Evolutionary conservation across 2,797 vertebrate genomes (phyloP).

Genomic region (Centropyge bicolor): DNA sequence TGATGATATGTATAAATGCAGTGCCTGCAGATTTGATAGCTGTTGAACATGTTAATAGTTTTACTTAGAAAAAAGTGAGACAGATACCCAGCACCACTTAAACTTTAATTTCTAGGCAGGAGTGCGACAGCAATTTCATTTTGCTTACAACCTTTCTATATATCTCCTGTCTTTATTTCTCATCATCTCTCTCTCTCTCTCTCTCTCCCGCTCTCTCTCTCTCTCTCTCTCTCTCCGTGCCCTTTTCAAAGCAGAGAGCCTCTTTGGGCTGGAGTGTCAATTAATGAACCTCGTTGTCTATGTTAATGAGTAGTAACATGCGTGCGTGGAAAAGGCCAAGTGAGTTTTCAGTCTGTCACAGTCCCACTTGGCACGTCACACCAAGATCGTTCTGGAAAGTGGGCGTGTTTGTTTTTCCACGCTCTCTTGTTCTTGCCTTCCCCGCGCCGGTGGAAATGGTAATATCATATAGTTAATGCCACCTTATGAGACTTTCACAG

Average conservation of each 20-base stretch:
- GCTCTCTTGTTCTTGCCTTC: slow-evolving; percentile 50
- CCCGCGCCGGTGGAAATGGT: slow-evolving; percentile 52
- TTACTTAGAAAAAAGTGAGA: slow-evolving; percentile 32
- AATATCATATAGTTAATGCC: slow-evolving; percentile 71
- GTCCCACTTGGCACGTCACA: slow-evolving; percentile 61
- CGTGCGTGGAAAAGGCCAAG: slow-evolving; percentile 78
- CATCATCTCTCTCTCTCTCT: slow-evolving; percentile 4
- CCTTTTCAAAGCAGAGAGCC: slow-evolving; percentile 81
- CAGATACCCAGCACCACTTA: slow-evolving; percentile 57
- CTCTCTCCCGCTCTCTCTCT: background rate
- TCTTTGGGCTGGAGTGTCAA: slow-evolving; percentile 78
- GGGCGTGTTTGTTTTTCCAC: slow-evolving; percentile 70
- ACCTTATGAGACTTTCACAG: slow-evolving; percentile 77
- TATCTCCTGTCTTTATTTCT: slow-evolving; percentile 36
- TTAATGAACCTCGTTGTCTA: slow-evolving; percentile 84
- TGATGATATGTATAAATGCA: background rate
- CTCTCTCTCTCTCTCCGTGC: slow-evolving; percentile 44
- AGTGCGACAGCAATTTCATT: slow-evolving; percentile 60
- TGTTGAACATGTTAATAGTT: slow-evolving; percentile 8
- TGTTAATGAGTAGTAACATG: slow-evolving; percentile 83
- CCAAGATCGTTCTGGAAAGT: slow-evolving; percentile 60
- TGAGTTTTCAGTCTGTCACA: slow-evolving; percentile 72
- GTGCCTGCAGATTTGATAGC: background rate
- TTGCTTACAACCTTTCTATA: slow-evolving; percentile 49
- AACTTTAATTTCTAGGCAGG: slow-evolving; percentile 58